Base-by-base conservation (phyloP, 1,140 invertebrate genomes). In the Zaprionus lachaisei region DNA sequence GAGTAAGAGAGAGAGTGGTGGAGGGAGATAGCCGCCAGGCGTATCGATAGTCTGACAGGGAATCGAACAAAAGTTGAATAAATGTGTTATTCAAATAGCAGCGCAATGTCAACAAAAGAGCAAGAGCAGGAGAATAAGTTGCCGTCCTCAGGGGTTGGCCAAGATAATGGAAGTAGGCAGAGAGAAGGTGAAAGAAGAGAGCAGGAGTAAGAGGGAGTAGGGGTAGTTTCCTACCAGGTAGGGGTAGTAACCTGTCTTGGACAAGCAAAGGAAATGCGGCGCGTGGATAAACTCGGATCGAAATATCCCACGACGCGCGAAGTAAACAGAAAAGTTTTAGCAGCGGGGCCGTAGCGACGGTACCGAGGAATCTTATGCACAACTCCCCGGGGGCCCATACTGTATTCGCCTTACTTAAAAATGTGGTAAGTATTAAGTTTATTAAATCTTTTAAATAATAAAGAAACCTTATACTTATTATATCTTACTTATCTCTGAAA, bases 11-110 rank as follows among this genome's bases (percentile, higher is more conserved):
- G 15, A 44, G 9, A 24, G 22, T 9, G 7, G 3, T 2, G 6
- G 20, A 51, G 11, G 2, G 20, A 11, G 11, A 24, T 22, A 22
- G 47, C 17, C 22, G 22, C 47, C 24, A 26, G 24, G 54, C 15
- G 28, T 31, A 22, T 37, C 58, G 37, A 56, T 54, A 64, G 34
- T 56, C 38, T 41, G 51, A 64, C 26, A 34, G 37, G 17, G 66
- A 69, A 70, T 62, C 38, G 51, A 69, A 62, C 66, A 70, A 63
- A 74, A 74, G 49, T 62, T 70, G 56, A 74, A 74, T 57, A 74
- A 70, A 74, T 66, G 72, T 74, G 72, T 70, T 58, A 74, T 69
- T 70, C 67, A 55, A 68, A 57, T 56, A 38, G 22, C 38, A 55
- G 54, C 70, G 44, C 63, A 72, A 15, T 66, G 63, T 67, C 62